Base-by-base conservation (phyloP, 2,888 invertebrate species). In the Phalera bucephala region DNA sequence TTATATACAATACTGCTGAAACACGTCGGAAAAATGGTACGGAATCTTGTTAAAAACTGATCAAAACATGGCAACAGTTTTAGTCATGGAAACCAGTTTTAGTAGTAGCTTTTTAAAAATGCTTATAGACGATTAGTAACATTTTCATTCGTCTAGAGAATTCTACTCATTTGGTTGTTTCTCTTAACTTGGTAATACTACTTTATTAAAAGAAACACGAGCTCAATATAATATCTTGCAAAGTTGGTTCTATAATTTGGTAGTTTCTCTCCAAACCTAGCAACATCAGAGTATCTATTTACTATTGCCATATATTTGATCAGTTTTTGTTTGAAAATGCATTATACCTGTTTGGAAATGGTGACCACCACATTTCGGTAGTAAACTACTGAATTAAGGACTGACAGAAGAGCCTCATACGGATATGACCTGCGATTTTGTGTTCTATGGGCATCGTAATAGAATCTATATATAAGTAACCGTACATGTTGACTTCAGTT, bases 261-360 rank as follows among this genome's bases (percentile, higher is more conserved):
- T 22, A 22, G 10, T 3, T 3, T 22, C 5, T 22, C 4, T 10
- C 4, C 1, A 5, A 22, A 10, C 2, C 10, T 22, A 1, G 6
- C 11, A 23, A 1, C 11, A 23, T 11, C 11, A 11, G n/a, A n/a
- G n/a, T n/a, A n/a, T n/a, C n/a, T n/a, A n/a, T n/a, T n/a, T n/a
- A n/a, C n/a, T n/a, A n/a, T n/a, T n/a, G n/a, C n/a, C n/a, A n/a
- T n/a, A n/a, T n/a, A n/a, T 44, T 52, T 40, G 53, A 57, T 53
- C 57, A 52, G 61, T 56, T 57, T 50, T 10, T 34, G 42, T 38
- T 33, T 37, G 42, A 36, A n/a, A n/a, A 42, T 38, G 40, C 25
- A 1, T 8, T 25, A 8, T 1, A 27, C 4, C 9, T 12, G 9
- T 14, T 27, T 13, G 14, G 13, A 27, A 27, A 14, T 27, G 13